Evolutionary conservation across 2,888 invertebrate genomes (phyloP), one percentile per base, ranked within the genome.

Genomic region (Leucozona laternaria): DNA sequence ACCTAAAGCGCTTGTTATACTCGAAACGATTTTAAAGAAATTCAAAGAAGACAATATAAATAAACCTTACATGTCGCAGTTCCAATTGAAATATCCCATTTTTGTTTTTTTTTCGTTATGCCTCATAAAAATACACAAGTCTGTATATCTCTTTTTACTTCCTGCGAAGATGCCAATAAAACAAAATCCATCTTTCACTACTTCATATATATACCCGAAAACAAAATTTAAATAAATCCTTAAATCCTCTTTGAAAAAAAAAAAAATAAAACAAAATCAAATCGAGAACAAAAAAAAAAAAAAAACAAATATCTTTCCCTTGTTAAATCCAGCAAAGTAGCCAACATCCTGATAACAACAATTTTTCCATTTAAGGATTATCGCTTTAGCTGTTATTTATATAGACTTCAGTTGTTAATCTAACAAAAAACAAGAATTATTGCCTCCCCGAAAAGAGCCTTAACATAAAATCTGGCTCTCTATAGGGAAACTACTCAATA

Each of bases 311-410:
- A 43, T 62, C 62, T 60, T 57, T 43, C 25, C 62, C 25, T 25
- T 17, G 25, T 62, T 62, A 43, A 62, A 60, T 40, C 25, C 22
- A 60, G 25, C 25, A 60, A 60, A 60, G 40, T 22, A 40, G 25
- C 60, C 60, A 40, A 60, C 60, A 62, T 20, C 43, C 25, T 43
- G 34, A 43, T 62, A 43, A 43, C 28, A 62, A 28, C 62, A 62
- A 45, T 62, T 62, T 62, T 43, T 62, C 43, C 62, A 43, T 62
- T 62, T 62, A 43, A 25, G 43, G 43, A 62, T 62, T 62, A 62
- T 62, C 62, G 28, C 62, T 17, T 43, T 22, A 28, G 62, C 62
- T 45, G 2, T 43, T 62, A 62, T 58, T 43, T 62, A 43, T 58
- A 58, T 43, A 43, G 62, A 45, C 62, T 45, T n/a, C 28, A 11